Evolutionary conservation across 2,113 vertebrate species (phyloP).

Genomic region (Datnioides undecimradiatus): DNA sequence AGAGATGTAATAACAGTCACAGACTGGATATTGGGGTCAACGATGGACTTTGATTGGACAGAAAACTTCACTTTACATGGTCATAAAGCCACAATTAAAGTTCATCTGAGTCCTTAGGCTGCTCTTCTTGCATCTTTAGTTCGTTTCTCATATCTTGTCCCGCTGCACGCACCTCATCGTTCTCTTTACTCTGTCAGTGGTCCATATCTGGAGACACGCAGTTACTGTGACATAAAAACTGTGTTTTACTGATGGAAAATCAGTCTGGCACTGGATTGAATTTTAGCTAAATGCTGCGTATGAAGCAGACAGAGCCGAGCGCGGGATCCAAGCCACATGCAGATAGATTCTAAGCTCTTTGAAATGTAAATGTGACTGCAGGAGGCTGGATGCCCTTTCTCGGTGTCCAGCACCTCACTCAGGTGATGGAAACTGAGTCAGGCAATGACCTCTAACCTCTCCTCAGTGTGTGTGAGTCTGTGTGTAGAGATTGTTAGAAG

Average conservation of each 20-base stretch:
- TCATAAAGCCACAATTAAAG: neutral
- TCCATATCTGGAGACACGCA: neutral
- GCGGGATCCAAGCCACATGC: slow-evolving; percentile 51
- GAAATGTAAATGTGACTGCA: slow-evolving; percentile 69
- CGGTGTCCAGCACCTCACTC: slow-evolving; percentile 29
- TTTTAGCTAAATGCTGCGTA: slow-evolving; percentile 1
- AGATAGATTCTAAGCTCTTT: slow-evolving; percentile 53
- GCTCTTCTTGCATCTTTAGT: neutral
- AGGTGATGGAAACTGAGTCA: slow-evolving; percentile 58
- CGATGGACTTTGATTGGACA: neutral
- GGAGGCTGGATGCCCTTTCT: slow-evolving; percentile 46
- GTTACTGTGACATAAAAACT: neutral
- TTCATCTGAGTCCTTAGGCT: neutral
- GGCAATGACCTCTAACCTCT: slow-evolving; percentile 46
- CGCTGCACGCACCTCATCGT: neutral
- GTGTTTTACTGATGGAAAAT: slow-evolving; percentile 6
- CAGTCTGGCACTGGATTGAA: neutral
- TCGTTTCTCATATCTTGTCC: neutral
- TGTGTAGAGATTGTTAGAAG: neutral
- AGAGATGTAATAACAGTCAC: slow-evolving; percentile 12
- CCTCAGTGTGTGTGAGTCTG: neutral
- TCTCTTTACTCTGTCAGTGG: neutral
- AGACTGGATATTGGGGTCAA: slow-evolving; percentile 6
- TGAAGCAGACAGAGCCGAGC: neutral
- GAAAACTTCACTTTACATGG: slow-evolving; percentile 6